Base-by-base conservation (phyloP, 1,140 invertebrate species). In the Drosophila melanica region DNA sequence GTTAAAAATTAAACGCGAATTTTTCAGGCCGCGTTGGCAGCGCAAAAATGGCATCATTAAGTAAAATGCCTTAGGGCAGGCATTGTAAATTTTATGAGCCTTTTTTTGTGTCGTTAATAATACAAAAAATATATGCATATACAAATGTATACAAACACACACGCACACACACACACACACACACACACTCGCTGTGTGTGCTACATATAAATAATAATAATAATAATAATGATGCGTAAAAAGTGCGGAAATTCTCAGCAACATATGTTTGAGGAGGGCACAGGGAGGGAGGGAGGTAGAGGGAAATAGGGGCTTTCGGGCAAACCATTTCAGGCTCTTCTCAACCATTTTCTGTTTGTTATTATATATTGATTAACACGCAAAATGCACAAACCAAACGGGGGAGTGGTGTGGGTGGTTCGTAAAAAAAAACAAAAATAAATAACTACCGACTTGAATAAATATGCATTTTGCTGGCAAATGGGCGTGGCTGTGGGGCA, bases 61-160 rank as follows among this genome's bases (percentile, higher is more conserved):
- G 84, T 89, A 89, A 89, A 90, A 89, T 64, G 66, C 84, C 70
- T n/a, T 5, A 64, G 70, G 84, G 66, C 80, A 77, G 59, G 87
- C 84, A 90, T 89, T 89, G 84, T 84, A 81, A 89, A 90, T 89
- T 89, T 89, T 89, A 89, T 90, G 84, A 90, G 84, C 84, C 85
- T 90, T 90, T 84, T 87, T 75, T 79, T 74, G 71, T 69, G 69
- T 89, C 77, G 77, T 89, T 90, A 90, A 85, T 89, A 89, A 84
- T 89, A 89, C 59, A 89, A 76, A 72, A 76, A 73, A 63, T 39
- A 54, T 20, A 58, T 37, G 53, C 44, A 64, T 35, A 54, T 37
- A 58, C n/a, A 42, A 16, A 50, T 20, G 63, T 64, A 64, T 18
- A 45, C 59, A 48, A 55, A 55, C 60, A 62, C 57, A 63, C 35